Evolutionary conservation across 2,888 invertebrate species (phyloP).

Genomic region (Coelopa pilipes): DNA sequence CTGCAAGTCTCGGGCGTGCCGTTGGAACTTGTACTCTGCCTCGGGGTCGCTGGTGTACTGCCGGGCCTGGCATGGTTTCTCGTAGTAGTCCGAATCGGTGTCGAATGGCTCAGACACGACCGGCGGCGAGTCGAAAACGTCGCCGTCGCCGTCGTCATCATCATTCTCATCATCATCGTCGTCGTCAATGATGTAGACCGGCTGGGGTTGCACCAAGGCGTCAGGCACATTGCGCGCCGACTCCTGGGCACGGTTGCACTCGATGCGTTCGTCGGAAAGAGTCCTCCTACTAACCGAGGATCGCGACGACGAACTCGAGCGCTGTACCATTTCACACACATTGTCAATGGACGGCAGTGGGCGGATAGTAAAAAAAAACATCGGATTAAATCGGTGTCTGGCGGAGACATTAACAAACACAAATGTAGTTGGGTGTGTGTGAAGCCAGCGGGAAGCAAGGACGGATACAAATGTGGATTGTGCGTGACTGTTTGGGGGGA

Average conservation of each 20-base stretch:
- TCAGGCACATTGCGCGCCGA: slow-evolving; percentile 33
- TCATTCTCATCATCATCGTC: slow-evolving; percentile 53
- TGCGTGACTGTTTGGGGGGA: slow-evolving; percentile 19
- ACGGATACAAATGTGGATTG: slow-evolving; percentile 28
- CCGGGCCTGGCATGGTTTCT: slow-evolving; percentile 44
- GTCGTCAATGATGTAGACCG: slow-evolving; percentile 60
- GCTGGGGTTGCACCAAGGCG: slow-evolving; percentile 51
- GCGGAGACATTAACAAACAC: slow-evolving; percentile 34
- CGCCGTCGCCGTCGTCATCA: slow-evolving; percentile 47
- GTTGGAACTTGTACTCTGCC: slow-evolving; percentile 55
- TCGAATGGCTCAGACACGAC: slow-evolving; percentile 48
- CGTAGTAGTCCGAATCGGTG: slow-evolving; percentile 58
- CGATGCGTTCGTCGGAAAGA: no score
- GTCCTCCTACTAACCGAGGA: no score
- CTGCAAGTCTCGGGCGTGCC: no score
- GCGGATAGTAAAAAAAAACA: no score
- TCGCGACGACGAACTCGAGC: no score
- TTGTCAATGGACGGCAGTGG: no score
- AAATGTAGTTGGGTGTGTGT: slow-evolving; percentile 35
- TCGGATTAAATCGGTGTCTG: no score
- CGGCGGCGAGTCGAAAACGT: slow-evolving; percentile 47
- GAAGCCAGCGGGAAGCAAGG: slow-evolving; percentile 15
- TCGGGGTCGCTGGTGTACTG: slow-evolving; percentile 63
- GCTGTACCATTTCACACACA: no score
- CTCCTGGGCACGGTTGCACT: no score